Evolutionary conservation across 2,888 invertebrate species (phyloP).

Genomic region (Synergus umbraculus): DNA sequence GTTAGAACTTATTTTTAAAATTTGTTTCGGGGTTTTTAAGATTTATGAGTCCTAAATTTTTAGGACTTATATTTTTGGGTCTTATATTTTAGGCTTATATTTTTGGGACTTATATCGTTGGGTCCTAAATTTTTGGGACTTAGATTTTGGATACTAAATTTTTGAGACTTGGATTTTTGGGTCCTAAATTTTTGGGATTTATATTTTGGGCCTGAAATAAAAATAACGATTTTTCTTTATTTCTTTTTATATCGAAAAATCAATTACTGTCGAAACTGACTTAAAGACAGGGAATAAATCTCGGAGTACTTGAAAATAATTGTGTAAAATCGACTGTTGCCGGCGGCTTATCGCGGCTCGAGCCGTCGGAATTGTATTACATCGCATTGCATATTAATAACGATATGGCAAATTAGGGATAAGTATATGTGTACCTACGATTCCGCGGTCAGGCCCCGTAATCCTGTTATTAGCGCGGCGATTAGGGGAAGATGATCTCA

Average conservation of each 20-base stretch:
- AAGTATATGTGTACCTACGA: constrained; percentile 69
- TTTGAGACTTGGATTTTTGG: no score
- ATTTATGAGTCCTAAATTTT: no score
- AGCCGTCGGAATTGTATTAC: constrained; percentile 59
- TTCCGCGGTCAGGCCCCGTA: constrained; percentile 69
- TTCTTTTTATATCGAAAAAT: constrained; percentile 1
- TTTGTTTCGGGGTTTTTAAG: no score
- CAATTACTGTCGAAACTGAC: constrained; percentile 30
- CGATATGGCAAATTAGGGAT: constrained; percentile 74
- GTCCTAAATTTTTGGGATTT: no score
- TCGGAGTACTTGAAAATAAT: constrained; percentile 35
- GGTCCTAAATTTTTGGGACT: no score
- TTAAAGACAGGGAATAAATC: constrained; percentile 22
- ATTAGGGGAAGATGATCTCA: constrained; percentile 74
- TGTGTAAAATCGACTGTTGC: constrained; percentile 43
- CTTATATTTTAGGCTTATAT: no score
- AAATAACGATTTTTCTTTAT: no score
- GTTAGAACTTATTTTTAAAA: no score
- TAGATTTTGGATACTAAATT: no score
- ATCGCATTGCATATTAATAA: constrained; percentile 71
- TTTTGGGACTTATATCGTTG: no score
- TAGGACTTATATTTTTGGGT: no score
- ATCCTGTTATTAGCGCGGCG: constrained; percentile 77
- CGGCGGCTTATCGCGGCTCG: constrained; percentile 53
- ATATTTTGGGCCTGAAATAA: no score